Evolutionary conservation across 2,888 invertebrate genomes (phyloP).

Genomic region (Drosophila affinis): DNA sequence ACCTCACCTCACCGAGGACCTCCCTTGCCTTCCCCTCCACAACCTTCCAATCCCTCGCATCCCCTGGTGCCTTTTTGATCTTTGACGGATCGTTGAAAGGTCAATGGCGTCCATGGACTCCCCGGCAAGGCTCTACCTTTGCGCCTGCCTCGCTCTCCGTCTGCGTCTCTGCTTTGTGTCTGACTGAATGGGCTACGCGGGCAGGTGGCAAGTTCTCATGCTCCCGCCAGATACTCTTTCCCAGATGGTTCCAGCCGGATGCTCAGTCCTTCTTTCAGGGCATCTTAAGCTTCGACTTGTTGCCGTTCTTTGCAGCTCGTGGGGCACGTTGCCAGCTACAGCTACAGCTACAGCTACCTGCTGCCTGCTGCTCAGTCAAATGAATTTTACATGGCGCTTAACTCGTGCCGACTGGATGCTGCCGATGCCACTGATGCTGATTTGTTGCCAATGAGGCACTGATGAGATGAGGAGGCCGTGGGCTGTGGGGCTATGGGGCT

Average conservation of each 20-base stretch:
- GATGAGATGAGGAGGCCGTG: constrained; percentile 45
- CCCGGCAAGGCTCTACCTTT: neutral
- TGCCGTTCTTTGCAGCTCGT: constrained; percentile 26
- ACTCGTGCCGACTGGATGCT: constrained; percentile 24
- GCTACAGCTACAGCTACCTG: no score
- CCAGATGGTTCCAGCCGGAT: neutral
- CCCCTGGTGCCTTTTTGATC: neutral
- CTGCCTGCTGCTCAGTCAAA: constrained; percentile 56
- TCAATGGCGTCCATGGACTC: constrained; percentile 36
- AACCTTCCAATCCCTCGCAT: no score
- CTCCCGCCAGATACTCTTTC: neutral
- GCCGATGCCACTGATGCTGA: constrained; percentile 33
- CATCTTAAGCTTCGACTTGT: constrained; percentile 9
- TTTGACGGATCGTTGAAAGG: constrained; percentile 28
- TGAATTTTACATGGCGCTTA: constrained; percentile 72
- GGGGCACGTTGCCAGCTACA: constrained; percentile 4
- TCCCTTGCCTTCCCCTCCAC: no score
- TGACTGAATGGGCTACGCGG: neutral
- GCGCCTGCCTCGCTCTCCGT: neutral
- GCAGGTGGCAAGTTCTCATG: neutral
- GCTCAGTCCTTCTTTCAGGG: neutral
- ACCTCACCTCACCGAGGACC: no score
- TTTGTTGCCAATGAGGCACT: constrained; percentile 71
- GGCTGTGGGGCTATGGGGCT: no score
- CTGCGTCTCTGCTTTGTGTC: neutral